These are phyloP conservation scores for Lumbricus terrestris DNA, from an alignment of 2,888 invertebrate genomes.

Conservation along the genomic window DNA sequence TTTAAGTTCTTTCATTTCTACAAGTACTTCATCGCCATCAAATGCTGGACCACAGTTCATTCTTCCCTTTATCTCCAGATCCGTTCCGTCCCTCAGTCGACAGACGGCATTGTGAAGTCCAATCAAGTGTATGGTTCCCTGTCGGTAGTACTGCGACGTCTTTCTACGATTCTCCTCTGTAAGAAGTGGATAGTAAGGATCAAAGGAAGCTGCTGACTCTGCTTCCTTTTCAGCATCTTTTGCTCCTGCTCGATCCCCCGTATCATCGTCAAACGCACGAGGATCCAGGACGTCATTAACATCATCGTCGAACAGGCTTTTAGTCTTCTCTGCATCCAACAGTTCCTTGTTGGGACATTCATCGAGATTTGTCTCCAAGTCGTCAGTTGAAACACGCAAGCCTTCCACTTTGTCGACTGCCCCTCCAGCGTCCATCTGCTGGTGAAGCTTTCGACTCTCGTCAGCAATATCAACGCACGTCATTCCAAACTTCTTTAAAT, in stretches of 20 bases:
- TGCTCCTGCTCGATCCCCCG: not conserved
- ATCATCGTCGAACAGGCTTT: not conserved
- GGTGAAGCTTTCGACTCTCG: not conserved
- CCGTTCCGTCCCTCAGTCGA: not conserved
- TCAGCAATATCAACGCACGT: not conserved
- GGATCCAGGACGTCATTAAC: constrained; percentile 5
- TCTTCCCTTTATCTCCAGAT: constrained; percentile 29
- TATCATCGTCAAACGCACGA: constrained; percentile 14
- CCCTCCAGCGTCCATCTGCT: not conserved
- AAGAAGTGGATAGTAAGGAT: not conserved
- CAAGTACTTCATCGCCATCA: constrained; percentile 29
- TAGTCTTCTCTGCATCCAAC: not conserved
- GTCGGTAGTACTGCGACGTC: not conserved
- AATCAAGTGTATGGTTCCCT: not conserved
- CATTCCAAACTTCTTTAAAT: not conserved
- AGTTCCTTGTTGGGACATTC: not conserved
- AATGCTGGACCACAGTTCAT: constrained; percentile 34
- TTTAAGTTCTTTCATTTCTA: not conserved
- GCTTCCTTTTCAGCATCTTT: not conserved
- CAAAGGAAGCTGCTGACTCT: not conserved
- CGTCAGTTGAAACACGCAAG: not conserved
- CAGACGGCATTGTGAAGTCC: not conserved
- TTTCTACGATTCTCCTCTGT: not conserved
- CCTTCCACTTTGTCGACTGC: not conserved
- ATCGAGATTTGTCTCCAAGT: not conserved